Conservation (phyloP, 2,113 vertebrate genomes). For the Oenanthe oenanthe region DNA sequence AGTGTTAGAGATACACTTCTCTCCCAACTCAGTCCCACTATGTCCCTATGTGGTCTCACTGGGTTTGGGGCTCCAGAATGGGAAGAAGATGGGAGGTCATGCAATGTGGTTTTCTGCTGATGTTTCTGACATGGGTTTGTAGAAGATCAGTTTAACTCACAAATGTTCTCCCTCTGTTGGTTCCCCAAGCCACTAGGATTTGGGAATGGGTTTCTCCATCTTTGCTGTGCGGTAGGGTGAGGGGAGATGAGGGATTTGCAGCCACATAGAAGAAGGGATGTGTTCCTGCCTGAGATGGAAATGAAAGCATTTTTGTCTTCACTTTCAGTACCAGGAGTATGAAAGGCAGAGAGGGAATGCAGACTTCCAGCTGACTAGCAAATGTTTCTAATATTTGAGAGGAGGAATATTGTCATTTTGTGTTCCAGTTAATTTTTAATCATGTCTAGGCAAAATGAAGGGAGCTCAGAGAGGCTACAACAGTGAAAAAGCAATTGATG, state of each 20-base stretch:
- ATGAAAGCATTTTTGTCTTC: background rate
- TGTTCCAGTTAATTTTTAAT: background rate
- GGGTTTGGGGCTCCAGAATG: background rate
- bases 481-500: constrained; percentile 1
- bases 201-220: background rate
- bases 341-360: background rate
- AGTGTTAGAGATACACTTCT: background rate
- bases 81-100: background rate
- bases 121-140: background rate
- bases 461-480: background rate
- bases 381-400: background rate
- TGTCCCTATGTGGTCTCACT: rapidly evolving
- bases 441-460: background rate
- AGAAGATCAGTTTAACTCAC: background rate
- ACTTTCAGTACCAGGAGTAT: background rate
- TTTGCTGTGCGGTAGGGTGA: background rate
- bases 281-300: background rate
- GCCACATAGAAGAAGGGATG: background rate
- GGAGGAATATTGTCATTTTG: background rate
- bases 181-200: background rate
- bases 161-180: background rate
- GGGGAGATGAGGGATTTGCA: background rate
- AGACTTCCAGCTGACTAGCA: background rate
- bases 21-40: rapidly evolving
- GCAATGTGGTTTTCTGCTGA: rapidly evolving